phyloP scores from a whole-genome alignment of 2,888 invertebrate genomes.

The Trissoscelio sp. region DNA sequence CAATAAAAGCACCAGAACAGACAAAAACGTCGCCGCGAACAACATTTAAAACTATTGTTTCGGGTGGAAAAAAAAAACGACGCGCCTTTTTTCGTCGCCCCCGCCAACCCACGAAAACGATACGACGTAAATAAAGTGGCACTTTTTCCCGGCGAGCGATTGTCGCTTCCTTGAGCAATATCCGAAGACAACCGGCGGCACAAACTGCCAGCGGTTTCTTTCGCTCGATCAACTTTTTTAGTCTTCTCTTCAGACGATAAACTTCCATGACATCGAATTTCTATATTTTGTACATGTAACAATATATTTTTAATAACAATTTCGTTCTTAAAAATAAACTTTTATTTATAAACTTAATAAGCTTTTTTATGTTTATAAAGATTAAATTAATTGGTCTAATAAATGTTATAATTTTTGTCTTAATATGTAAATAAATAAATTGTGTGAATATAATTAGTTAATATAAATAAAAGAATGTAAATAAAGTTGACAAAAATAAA shows the following conservation, averaged over 20 bases:
- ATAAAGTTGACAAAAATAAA: too few relatives aligned
- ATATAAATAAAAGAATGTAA: too few relatives aligned
- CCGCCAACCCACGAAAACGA: conserved; percentile 18
- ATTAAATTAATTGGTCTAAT: too few relatives aligned
- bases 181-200: conserved; percentile 31
- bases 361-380: too few relatives aligned
- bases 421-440: too few relatives aligned
- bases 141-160: conserved; percentile 44
- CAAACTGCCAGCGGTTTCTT: conserved; percentile 48
- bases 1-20: conserved; percentile 14
- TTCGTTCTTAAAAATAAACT: too few relatives aligned
- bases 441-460: too few relatives aligned
- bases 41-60: conserved; percentile 55
- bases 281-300: too few relatives aligned
- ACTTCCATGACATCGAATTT: conserved; percentile 39
- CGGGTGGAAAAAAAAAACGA: conserved; percentile 9
- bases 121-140: conserved; percentile 30
- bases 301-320: too few relatives aligned
- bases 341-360: too few relatives aligned
- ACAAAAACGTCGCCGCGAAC: conserved; percentile 29
- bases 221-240: conserved; percentile 55
- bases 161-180: conserved; percentile 49
- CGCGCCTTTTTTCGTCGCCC: conserved; percentile 6
- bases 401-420: too few relatives aligned
- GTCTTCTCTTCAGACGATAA: conserved; percentile 51